Evolutionary conservation across 2,888 invertebrate genomes (phyloP), one percentile per base, ranked within the genome.

Genomic region (Drosophila meridiana): DNA sequence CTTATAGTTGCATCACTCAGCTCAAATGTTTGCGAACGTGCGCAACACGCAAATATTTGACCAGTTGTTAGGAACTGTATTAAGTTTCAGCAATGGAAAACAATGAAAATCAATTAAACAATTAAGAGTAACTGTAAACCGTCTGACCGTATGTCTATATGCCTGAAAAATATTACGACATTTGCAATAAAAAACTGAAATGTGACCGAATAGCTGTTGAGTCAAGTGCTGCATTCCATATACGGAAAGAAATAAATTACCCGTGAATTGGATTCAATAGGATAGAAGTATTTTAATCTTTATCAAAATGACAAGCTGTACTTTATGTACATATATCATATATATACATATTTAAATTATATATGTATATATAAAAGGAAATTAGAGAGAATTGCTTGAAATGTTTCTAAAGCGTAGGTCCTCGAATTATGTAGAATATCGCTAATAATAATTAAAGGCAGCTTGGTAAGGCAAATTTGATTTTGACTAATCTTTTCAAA

Each of bases 81-180:
- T 38, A 55, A 47, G 7, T 42, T 36, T 1, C 28, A 59, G 13
- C 14, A 13, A 34, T 53, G 38, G 28, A 26, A 40, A 45, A 72
- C 69, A 69, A 48, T 62, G 32, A 28, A 72, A 66, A 72, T 55
- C 48, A 73, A 67, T 55, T 71, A 65, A 53, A 26, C 43, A 61
- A 40, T 52, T 48, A 50, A 45, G 30, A 32, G n/a, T 13, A 58
- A 6, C 28, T 11, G 11, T n/a, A 28, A 58, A 7, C 2, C 2
- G 30, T 4, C 6, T 40, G 2, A 9, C 40, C 30, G 11, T 2
- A 7, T 38, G 7, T 2, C 14, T 5, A 26, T 28, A 14, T 26
- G 9, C 4, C 47, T 28, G 13, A 36, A 50, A 9, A 32, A 7
- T 9, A 14, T 9, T 40, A n/a, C 11, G 5, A n/a, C 9, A 55